Evolutionary conservation across 1,140 invertebrate genomes (phyloP).

Genomic region (Samia ricini): DNA sequence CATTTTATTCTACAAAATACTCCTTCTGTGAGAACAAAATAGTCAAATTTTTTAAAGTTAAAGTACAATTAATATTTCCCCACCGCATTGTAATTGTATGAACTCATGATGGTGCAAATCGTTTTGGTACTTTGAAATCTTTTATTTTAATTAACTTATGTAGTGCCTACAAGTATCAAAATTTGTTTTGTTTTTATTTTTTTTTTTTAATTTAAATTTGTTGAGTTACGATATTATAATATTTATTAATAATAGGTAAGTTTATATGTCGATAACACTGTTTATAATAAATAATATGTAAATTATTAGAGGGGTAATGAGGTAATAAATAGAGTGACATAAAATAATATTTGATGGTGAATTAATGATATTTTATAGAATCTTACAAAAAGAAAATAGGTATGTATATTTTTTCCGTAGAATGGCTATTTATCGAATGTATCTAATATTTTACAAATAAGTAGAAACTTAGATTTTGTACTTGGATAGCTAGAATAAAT

Average conservation of each 20-base stretch:
- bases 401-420: conserved; percentile 32
- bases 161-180: background rate
- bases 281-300: too few species aligned
- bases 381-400: conserved; percentile 8
- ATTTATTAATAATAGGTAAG: background rate
- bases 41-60: too few species aligned
- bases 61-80: background rate
- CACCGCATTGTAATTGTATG: background rate
- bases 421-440: conserved; percentile 15
- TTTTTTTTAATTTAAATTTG: background rate
- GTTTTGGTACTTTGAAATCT: background rate
- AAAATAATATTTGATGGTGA: conserved; percentile 8
- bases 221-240: background rate
- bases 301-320: background rate
- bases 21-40: too few species aligned
- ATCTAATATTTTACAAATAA: conserved; percentile 19
- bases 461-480: conserved; percentile 33
- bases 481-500: conserved; percentile 5
- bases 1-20: background rate
- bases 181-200: background rate
- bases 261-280: background rate
- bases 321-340: background rate
- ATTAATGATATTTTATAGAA: conserved; percentile 7
- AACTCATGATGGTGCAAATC: background rate
- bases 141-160: background rate